Evolutionary conservation across 2,888 invertebrate genomes (phyloP), one percentile per base, ranked within the genome.

Genomic region (Emmelina monodactyla): DNA sequence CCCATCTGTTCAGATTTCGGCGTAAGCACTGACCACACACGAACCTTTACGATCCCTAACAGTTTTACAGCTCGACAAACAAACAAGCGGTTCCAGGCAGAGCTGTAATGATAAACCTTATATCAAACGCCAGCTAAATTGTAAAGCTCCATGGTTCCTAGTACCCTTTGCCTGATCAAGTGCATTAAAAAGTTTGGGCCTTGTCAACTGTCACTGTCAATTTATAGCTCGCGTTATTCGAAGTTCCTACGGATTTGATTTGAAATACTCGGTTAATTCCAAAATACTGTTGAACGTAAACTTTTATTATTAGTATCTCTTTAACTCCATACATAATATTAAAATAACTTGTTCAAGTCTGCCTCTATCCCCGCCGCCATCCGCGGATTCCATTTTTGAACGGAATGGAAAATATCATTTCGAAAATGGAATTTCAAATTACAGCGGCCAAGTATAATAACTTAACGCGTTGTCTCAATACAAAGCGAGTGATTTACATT

Each of bases 1-100:
- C 55, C 68, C 79, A 78, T 78, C 79, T 78, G 79, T 66, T 64
- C 63, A 55, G 63, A 69, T 65, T 76, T 79, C 79, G 76, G 68
- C 71, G 78, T 79, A 79, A 79, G 78, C 72, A 70, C 70, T 69
- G 78, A 65, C 79, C 78, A 79, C 79, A 78, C 79, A 75, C 78
- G 75, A 66, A 44, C 65, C 71, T 78, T 76, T 79, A 78, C 76
- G 68, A 63, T 64, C 64, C 68, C 54, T 66, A 68, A 67, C 75
- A 63, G 71, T 75, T 78, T 76, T 71, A 78, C 72, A 66, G 57
- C 58, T 60, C 50, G 60, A 69, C 73, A 79, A 79, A 78, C 76
- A 78, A 78, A 78, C 76, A 79, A 33, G 57, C 63, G 62, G 63
- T 78, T 79, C 75, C 69, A 54, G 59, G 75, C 70, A 75, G 50